Evolutionary conservation across 2,797 vertebrate species (phyloP).

Genomic region (Notoglanidium macrostoma): DNA sequence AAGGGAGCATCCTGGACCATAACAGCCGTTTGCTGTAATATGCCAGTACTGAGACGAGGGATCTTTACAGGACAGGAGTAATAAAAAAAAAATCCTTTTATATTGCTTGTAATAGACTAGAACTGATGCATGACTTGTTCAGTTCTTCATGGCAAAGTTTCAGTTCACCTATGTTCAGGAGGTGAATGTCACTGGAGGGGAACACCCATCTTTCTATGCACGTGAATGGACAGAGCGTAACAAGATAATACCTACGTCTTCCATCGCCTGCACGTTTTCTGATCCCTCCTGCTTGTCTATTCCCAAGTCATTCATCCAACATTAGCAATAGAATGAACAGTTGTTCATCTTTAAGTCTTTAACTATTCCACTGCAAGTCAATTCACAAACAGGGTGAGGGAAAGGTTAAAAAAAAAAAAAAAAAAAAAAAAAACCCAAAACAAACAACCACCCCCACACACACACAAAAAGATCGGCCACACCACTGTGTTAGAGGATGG

Average conservation of each 20-base stretch:
- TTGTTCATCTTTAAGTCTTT: conserved; percentile 68
- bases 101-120: not conserved
- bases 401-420: conserved; percentile 22
- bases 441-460: conserved; percentile 55
- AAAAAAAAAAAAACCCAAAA: not conserved
- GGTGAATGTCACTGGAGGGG: not conserved
- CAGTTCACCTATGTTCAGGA: not conserved
- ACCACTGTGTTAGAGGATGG: conserved; percentile 68
- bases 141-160: not conserved
- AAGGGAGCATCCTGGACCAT: not conserved
- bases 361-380: conserved; percentile 81
- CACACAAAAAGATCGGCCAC: conserved; percentile 59
- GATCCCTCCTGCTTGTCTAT: not conserved
- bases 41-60: not conserved
- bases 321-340: conserved; percentile 58
- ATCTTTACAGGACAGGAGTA: not conserved
- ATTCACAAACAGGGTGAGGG: conserved; percentile 36
- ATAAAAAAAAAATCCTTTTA: not conserved
- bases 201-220: not conserved
- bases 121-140: not conserved
- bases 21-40: not conserved
- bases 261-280: not conserved
- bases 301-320: not conserved
- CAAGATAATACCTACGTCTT: not conserved
- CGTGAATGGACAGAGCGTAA: not conserved